Evolutionary conservation across 1,140 invertebrate species (phyloP).

Genomic region (Phortica variegata): DNA sequence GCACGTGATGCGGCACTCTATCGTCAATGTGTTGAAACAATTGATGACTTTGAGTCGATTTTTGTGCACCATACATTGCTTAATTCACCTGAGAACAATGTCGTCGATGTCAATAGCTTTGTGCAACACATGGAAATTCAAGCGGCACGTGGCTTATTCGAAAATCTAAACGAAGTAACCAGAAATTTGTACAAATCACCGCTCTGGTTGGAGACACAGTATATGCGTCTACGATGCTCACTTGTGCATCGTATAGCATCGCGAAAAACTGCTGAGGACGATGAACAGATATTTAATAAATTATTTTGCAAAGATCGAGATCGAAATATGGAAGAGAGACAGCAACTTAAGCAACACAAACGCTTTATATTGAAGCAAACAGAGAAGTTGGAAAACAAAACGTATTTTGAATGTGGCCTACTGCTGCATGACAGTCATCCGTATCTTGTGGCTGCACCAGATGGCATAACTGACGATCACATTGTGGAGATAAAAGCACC

Average conservation of each 20-base stretch:
- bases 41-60: slow-evolving; percentile 44
- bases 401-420: slow-evolving; percentile 49
- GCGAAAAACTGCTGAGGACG: slow-evolving; percentile 32
- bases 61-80: slow-evolving; percentile 44
- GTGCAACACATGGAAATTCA: slow-evolving; percentile 41
- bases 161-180: slow-evolving; percentile 33
- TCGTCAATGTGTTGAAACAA: slow-evolving; percentile 35
- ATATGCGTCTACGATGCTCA: slow-evolving; percentile 50
- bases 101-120: slow-evolving; percentile 32
- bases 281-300: slow-evolving; percentile 41
- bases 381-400: slow-evolving; percentile 50
- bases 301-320: slow-evolving; percentile 51
- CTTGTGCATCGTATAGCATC: slow-evolving; percentile 43
- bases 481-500: slow-evolving; percentile 60
- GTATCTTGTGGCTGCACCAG: slow-evolving; percentile 56
- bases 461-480: slow-evolving; percentile 57
- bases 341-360: slow-evolving; percentile 51
- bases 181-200: slow-evolving; percentile 41
- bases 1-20: slow-evolving; percentile 38
- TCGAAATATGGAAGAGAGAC: slow-evolving; percentile 26
- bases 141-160: slow-evolving; percentile 36
- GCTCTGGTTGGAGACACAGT: slow-evolving; percentile 47
- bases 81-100: slow-evolving; percentile 27
- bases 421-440: slow-evolving; percentile 44
- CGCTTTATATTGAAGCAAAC: slow-evolving; percentile 55